Conservation (phyloP, 2,888 invertebrate species). For the Tinea trinotella region DNA sequence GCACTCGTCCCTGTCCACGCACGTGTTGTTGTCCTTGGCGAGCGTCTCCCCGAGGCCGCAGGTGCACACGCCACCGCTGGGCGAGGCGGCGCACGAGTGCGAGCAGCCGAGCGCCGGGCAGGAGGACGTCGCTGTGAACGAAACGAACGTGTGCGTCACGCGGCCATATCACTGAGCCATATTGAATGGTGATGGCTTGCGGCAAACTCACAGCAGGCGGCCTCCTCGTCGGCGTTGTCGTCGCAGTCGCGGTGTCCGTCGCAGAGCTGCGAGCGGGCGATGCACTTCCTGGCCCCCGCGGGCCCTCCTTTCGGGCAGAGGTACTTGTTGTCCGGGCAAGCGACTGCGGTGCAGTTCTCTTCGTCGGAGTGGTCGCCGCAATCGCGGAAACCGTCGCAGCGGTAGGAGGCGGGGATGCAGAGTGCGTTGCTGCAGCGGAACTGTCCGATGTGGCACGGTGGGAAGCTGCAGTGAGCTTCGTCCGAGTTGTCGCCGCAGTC, state of each 20-base stretch:
- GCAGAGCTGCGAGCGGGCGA: slow-evolving; percentile 89
- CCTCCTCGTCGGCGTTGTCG: slow-evolving; percentile 91
- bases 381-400: slow-evolving; percentile 90
- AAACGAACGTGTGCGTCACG: background rate
- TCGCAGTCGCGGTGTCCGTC: slow-evolving; percentile 93
- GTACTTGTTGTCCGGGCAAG: slow-evolving; percentile 93
- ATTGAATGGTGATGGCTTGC: no score
- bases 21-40: slow-evolving; percentile 87
- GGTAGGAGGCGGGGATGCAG: slow-evolving; percentile 91
- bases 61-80: slow-evolving; percentile 90
- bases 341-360: slow-evolving; percentile 87
- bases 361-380: slow-evolving; percentile 95
- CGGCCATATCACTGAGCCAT: background rate
- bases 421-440: slow-evolving; percentile 94
- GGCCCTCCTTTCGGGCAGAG: slow-evolving; percentile 83
- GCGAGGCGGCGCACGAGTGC: slow-evolving; percentile 91
- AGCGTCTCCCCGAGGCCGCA: slow-evolving; percentile 90
- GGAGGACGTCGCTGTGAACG: slow-evolving; percentile 78
- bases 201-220: slow-evolving; percentile 89
- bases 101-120: slow-evolving; percentile 91
- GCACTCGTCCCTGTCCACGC: slow-evolving; percentile 94
- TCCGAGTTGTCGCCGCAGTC: slow-evolving; percentile 94
- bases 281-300: slow-evolving; percentile 86
- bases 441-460: slow-evolving; percentile 89
- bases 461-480: slow-evolving; percentile 92